Base-by-base conservation (phyloP, 2,888 invertebrate species). In the Lycophotia porphyrea region DNA sequence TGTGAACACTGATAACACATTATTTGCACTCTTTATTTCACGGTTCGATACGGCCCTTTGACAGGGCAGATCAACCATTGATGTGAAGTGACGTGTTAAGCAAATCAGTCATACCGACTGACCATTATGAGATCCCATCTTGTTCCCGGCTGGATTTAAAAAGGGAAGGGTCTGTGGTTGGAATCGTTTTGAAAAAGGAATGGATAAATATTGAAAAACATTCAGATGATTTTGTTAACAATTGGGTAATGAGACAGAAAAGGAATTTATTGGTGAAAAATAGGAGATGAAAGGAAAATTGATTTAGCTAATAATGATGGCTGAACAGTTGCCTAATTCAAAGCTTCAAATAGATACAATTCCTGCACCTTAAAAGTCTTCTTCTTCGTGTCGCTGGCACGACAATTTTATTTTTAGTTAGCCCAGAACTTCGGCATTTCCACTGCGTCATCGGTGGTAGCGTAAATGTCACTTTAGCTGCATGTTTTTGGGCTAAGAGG, bases 1-100 rank as follows among this genome's bases (percentile, higher is more conserved):
- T 80, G 81, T 63, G 73, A 70, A 66, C 76, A 71, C 80, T 82
- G 87, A 87, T 87, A 85, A 85, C 47, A 85, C 47, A 85, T 84
- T 87, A 85, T 87, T 87, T 84, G 60, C 81, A 86, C 85, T 86
- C 78, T 81, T 85, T 86, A 86, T 86, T 87, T 86, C 82, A 87
- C 80, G 87, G 76, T 82, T 80, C 67, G 80, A 73, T 79, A 80
- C 74, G 71, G 39, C 76, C 74, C 70, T 87, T 78, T 81, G 82
- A 73, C 77, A 61, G 73, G 58, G 63, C 70, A 74, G 75, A 58
- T 77, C 81, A 81, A 66, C 83, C 83, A 80, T 83, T 86, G 84
- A 81, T 79, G 87, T 84, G 85, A 75, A 82, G 73, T 85, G 84
- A 84, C 78, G 85, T 82, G 82, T 76, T 76, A 86, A 86, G 74